Percentiles rank a stretch among this genome's conserved stretches.
Evolutionary conservation across 2,888 invertebrate genomes (phyloP).

Genomic region (Blastobasis lacticolella): DNA sequence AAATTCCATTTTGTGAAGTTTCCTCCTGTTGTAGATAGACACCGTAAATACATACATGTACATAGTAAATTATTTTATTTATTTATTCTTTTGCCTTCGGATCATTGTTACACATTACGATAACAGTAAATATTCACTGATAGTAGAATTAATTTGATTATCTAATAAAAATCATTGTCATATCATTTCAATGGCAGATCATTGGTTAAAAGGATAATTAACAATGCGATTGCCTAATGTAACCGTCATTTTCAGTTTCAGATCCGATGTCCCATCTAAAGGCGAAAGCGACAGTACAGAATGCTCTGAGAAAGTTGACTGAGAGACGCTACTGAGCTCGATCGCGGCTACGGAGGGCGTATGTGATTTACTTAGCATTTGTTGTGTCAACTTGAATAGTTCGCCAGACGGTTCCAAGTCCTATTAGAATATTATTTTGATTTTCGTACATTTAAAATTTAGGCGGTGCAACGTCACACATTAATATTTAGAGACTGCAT

Average conservation of each 20-base stretch:
- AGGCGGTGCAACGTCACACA: neutral
- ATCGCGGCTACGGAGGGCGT: conserved; percentile 25
- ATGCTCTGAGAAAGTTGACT: conserved; percentile 71
- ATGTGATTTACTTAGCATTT: conserved; percentile 57
- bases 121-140: conserved; percentile 21
- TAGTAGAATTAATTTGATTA: conserved; percentile 17
- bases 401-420: conserved; percentile 13
- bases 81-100: neutral
- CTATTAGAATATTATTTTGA: neutral
- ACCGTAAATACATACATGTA: neutral
- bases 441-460: neutral
- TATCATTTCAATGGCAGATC: conserved; percentile 18
- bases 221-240: neutral
- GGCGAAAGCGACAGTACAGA: conserved; percentile 72
- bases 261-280: conserved; percentile 71
- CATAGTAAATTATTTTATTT: neutral
- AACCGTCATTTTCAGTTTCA: conserved; percentile 33
- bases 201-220: conserved; percentile 12
- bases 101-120: conserved; percentile 11
- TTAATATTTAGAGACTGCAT: conserved; percentile 28
- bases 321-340: conserved; percentile 57
- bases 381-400: conserved; percentile 27
- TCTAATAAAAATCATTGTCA: conserved; percentile 18
- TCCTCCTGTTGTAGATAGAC: conserved; percentile 22
- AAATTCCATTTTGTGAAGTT: conserved; percentile 14